A percentile compares a stretch with the other conserved stretches of the same genome.
phyloP scores from a whole-genome alignment of 2,888 invertebrate genomes.

The Monoplex corrugatus region DNA sequence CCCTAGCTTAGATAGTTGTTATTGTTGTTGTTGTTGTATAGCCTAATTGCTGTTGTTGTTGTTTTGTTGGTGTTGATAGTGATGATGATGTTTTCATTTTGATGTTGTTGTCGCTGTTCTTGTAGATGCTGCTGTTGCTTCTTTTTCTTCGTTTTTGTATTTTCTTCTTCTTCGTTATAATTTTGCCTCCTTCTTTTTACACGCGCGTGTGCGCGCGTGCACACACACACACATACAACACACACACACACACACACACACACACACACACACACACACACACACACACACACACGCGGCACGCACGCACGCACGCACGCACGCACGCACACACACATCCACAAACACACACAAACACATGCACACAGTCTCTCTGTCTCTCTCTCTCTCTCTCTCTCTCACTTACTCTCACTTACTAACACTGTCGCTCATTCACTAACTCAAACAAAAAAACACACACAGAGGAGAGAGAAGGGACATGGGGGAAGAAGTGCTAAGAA shows the following conservation, averaged over 20 bases:
- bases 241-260: neutral
- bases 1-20: neutral
- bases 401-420: neutral
- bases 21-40: no score
- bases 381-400: neutral
- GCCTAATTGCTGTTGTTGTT: no score
- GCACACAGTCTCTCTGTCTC: neutral
- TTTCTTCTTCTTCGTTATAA: neutral
- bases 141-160: neutral
- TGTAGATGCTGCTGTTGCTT: no score
- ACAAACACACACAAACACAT: neutral
- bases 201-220: neutral
- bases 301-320: neutral
- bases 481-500: no score
- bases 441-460: neutral
- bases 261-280: neutral
- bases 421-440: neutral
- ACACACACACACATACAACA: neutral
- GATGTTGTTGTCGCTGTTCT: neutral
- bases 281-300: neutral
- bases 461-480: no score
- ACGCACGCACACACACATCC: neutral
- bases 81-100: no score
- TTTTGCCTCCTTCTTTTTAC: neutral
- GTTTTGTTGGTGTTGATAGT: no score